phyloP scores from a whole-genome alignment of 2,113 vertebrate species.

The Petromus typicus region DNA sequence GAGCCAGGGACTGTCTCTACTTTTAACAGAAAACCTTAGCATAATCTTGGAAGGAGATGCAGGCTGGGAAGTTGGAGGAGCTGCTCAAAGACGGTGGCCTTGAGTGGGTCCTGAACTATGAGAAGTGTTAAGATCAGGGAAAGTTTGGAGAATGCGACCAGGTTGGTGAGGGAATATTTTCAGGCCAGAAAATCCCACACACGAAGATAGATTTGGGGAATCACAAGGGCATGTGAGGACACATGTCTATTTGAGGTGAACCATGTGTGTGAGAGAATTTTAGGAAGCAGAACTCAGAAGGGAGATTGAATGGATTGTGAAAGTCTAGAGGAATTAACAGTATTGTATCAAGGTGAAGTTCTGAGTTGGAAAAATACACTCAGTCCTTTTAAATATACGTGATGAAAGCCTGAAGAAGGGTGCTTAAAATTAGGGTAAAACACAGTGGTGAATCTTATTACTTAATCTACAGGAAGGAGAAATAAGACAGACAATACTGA shows the following conservation, averaged over 20 bases:
- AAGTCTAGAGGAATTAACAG: neutral
- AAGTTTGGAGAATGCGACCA: neutral
- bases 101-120: neutral
- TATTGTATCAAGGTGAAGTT: neutral
- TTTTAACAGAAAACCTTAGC: neutral
- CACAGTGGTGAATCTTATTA: neutral
- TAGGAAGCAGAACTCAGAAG: neutral
- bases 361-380: neutral
- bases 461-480: constrained; percentile 11
- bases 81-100: neutral
- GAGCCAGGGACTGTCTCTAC: neutral
- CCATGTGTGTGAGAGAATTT: neutral
- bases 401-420: neutral
- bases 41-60: neutral
- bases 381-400: neutral
- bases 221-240: neutral
- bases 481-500: neutral
- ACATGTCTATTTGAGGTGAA: neutral
- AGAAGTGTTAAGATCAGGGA: neutral
- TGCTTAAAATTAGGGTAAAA: neutral
- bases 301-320: neutral
- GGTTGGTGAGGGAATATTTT: neutral
- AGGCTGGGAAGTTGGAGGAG: neutral
- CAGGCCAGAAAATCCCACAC: neutral
- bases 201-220: neutral